Evolutionary conservation across 1,140 invertebrate genomes (phyloP), one percentile per base, ranked within the genome.

Genomic region (Lasaia peninsularis): DNA sequence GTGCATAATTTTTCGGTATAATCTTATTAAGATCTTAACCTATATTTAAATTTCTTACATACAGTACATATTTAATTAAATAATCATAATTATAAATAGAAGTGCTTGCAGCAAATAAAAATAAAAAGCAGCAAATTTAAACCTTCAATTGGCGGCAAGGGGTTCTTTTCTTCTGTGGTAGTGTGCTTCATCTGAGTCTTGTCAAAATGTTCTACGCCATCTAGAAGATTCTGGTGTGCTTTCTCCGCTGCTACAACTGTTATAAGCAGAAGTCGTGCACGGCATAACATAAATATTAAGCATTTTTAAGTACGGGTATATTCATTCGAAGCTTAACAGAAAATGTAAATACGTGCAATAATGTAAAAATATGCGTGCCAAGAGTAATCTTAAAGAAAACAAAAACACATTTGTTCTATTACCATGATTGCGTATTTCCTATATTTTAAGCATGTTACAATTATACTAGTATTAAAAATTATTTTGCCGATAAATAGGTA

Each of bases 101-200:
- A n/a, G n/a, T n/a, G n/a, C n/a, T n/a, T 58, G 34, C 56, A 63
- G 53, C 48, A 69, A 65, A 18, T 40, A 16, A 70, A 62, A 35
- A 61, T 55, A 62, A 51, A 62, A 72, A 72, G 65, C 63, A 71
- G 63, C 62, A 65, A 60, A 75, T 63, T 37, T 37, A 77, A 84
- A 90, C 89, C 88, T 93, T 95, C 92, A 75, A 93, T 91, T 57
- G 93, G 93, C 52, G 95, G 95, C 69, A 96, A 90, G 52, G 93
- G 86, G 71, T 94, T 93, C 89, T 96, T 96, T 89, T 95, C 95
- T 61, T 92, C 86, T 2, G 94, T 96, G 35, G 92, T 91, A 1
- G 94, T 91, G 70, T 94, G 94, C 80, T 95, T 95, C 92, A 96
- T 92, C 62, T 92, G 91, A 16, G 89, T 84, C 80, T 93, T 92